Evolutionary conservation across 23 tunicate genomes (phyloP).

Genomic region (Oikopleura vanhoeffeni): DNA sequence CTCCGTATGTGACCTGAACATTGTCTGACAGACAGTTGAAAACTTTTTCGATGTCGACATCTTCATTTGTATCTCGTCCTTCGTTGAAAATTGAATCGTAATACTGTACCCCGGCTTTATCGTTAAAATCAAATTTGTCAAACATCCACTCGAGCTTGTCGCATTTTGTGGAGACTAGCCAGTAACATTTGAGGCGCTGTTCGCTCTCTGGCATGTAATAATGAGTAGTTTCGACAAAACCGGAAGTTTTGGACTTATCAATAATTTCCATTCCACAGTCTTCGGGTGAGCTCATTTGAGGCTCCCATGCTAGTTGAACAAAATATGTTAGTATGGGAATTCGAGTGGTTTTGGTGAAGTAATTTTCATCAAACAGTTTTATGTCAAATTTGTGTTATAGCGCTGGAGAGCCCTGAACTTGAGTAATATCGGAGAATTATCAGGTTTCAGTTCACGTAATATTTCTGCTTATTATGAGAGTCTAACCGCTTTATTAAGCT

Average conservation of each 20-base stretch:
- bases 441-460: too few relatives aligned
- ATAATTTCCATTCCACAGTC: neutral
- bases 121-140: neutral
- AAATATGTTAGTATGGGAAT: too few relatives aligned
- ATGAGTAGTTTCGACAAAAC: neutral
- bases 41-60: neutral
- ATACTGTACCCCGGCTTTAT: neutral
- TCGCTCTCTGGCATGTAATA: conserved; percentile 3
- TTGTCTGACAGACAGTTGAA: neutral
- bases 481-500: too few relatives aligned
- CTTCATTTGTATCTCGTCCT: too few relatives aligned
- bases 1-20: neutral
- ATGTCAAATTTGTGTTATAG: too few relatives aligned
- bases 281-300: conserved; percentile 1
- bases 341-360: too few relatives aligned
- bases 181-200: neutral
- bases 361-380: too few relatives aligned
- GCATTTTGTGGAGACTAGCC: neutral
- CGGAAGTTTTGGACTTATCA: neutral
- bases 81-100: neutral
- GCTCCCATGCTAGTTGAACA: too few relatives aligned
- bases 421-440: too few relatives aligned
- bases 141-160: neutral
- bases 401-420: too few relatives aligned
- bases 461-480: too few relatives aligned